Evolutionary conservation across 2,113 vertebrate genomes (phyloP), one percentile per base, ranked within the genome.

Genomic region (Cephalopholis sonnerati): DNA sequence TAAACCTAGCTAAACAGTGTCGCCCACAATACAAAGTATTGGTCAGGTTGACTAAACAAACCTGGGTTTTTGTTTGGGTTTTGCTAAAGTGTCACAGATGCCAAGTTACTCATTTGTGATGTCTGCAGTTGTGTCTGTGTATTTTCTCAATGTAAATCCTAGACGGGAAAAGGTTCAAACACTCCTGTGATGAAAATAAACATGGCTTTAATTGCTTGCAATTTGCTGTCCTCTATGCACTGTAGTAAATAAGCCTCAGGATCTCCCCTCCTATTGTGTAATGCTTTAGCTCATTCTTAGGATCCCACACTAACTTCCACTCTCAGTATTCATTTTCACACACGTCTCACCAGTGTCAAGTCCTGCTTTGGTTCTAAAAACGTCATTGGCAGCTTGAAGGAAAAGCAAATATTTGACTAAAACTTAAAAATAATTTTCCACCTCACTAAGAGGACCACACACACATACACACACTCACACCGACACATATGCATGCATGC

Each of bases 51-150:
- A 83, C 87, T 92, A 93, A 94, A 93, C 85, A 90, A 86, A 74
- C 74, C 72, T 58, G 36, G 81, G 72, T 65, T 89, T 89, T 87
- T 91, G 91, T 93, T 93, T 93, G 82, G 90, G 87, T 91, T 92
- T 89, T 90, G 73, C 79, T 85, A 77, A 79, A 29, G 77, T 82
- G 59, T 82, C 78, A 86, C 46, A 1, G 73, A 92, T 90, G 79
- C 89, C 89, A 90, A 86, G 72, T 93, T 83, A 89, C 91, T 93
- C 91, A 91, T 93, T 93, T 95, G 94, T 94, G 87, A 94, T 94
- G 95, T 94, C 94, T 94, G 89, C 80, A 92, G 87, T 85, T 86
- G 81, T 83, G 84, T 88, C 87, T 93, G 87, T 90, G 90, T 94
- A 91, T 94, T 94, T 93, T 86, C 79, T 81, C 74, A 87, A 90